These are phyloP conservation scores for Emydura subglobosa DNA, from an alignment of 2,113 vertebrate species.

Conservation along the genomic window DNA sequence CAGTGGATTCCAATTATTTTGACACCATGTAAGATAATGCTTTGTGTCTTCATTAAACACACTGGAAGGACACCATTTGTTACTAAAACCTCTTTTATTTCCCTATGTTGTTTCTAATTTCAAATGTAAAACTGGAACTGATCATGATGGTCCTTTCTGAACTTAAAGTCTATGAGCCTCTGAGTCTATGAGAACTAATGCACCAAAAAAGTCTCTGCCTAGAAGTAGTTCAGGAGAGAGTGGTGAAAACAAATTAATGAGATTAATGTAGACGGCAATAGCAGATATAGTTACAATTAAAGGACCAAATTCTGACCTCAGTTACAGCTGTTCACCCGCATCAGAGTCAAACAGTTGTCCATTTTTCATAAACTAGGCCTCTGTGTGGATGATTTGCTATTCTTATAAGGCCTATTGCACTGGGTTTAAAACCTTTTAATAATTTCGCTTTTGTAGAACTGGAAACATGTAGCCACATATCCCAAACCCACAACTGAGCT, in stretches of 20 bases:
- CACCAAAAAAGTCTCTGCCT: not conserved
- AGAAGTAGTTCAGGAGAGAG: not conserved
- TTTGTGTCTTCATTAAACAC: conserved; percentile 16
- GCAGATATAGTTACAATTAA: not conserved
- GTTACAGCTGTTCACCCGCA: not conserved
- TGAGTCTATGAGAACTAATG: not conserved
- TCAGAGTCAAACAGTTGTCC: conserved; percentile 21
- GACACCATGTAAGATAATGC: not conserved
- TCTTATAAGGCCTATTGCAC: conserved; percentile 32
- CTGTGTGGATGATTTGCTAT: conserved; percentile 56
- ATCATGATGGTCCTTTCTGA: not conserved
- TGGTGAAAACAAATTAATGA: conserved; percentile 33
- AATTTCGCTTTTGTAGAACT: not conserved
- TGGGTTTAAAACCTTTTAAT: conserved; percentile 5
- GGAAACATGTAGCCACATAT: not conserved
- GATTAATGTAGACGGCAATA: conserved; percentile 51
- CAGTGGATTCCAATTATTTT: conserved; percentile 34
- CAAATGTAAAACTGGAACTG: not conserved
- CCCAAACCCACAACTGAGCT: not conserved
- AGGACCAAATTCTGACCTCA: not conserved
- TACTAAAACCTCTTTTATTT: not conserved
- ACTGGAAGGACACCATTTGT: not conserved
- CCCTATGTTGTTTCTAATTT: conserved; percentile 5
- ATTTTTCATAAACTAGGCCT: conserved; percentile 18
- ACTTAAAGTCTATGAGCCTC: not conserved